Conservation (phyloP, 2,797 vertebrate species). For the Oreonectes daqikongensis region DNA sequence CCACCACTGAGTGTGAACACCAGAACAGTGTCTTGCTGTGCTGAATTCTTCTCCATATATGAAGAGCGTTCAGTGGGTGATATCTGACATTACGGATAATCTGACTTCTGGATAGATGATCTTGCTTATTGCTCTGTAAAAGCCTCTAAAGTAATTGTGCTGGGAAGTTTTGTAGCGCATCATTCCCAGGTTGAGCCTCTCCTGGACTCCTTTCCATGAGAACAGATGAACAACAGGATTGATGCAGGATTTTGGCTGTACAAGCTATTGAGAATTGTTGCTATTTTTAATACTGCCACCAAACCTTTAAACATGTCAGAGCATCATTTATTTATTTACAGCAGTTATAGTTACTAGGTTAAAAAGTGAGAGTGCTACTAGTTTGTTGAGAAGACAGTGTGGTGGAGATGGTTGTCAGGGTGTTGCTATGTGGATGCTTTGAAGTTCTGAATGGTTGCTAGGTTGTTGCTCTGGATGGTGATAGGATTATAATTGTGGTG, state of each 20-base stretch:
- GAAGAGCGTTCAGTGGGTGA: conserved; percentile 5
- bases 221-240: conserved; percentile 63
- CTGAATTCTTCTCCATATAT: neutral
- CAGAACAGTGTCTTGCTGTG: conserved; percentile 21
- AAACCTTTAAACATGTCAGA: no score
- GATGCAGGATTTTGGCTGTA: neutral
- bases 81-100: conserved; percentile 55
- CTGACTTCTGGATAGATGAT: neutral
- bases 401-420: neutral
- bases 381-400: no score
- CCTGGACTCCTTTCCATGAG: conserved; percentile 40
- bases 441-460: neutral
- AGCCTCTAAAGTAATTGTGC: conserved; percentile 47
- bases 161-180: conserved; percentile 64
- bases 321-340: no score
- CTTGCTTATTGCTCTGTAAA: conserved; percentile 49
- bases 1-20: neutral
- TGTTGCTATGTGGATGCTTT: neutral
- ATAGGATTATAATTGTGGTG: neutral
- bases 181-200: conserved; percentile 67
- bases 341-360: no score
- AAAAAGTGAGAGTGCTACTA: no score
- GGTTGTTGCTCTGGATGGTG: neutral
- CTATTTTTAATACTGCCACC: no score
- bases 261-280: no score